Percentiles rank a stretch among this genome's conserved stretches.
These are phyloP conservation scores for Megaustenia siamemsis DNA, from an alignment of 2,888 invertebrate species.

Conservation along the genomic window DNA sequence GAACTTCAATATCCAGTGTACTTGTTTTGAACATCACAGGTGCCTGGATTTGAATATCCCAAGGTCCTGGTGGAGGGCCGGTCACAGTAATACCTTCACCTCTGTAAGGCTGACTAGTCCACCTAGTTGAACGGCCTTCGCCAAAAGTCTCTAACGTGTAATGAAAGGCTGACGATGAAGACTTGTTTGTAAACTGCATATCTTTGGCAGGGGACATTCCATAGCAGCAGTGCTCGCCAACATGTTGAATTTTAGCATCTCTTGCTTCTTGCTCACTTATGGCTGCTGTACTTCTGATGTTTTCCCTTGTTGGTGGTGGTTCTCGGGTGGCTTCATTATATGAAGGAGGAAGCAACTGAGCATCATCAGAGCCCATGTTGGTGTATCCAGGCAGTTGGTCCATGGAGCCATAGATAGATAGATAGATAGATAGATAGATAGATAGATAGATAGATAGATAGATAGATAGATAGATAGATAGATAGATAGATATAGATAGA, in stretches of 20 bases:
- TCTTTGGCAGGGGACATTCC: slow-evolving; percentile 81
- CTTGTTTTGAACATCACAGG: slow-evolving; percentile 80
- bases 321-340: slow-evolving; percentile 11
- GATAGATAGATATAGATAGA: no score
- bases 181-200: slow-evolving; percentile 81
- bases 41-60: slow-evolving; percentile 81
- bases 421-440: no score
- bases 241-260: slow-evolving; percentile 80
- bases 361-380: slow-evolving; percentile 39
- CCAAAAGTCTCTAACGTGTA: slow-evolving; percentile 82
- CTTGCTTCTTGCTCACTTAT: slow-evolving; percentile 81
- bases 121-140: slow-evolving; percentile 81
- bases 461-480: no score
- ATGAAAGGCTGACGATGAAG: slow-evolving; percentile 82
- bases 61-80: slow-evolving; percentile 79
- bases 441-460: no score
- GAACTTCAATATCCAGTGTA: slow-evolving; percentile 81
- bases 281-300: slow-evolving; percentile 68
- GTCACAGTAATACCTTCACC: slow-evolving; percentile 72
- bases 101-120: slow-evolving; percentile 82
- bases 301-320: slow-evolving; percentile 23
- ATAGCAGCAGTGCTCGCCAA: slow-evolving; percentile 82
- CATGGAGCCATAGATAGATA: slow-evolving; percentile 11
- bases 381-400: slow-evolving; percentile 24
- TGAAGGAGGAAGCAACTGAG: slow-evolving; percentile 34